A percentile compares a stretch with the other conserved stretches of the same genome.
Conservation (phyloP, 2,113 vertebrate genomes). For the Heloderma charlesbogerti region DNA sequence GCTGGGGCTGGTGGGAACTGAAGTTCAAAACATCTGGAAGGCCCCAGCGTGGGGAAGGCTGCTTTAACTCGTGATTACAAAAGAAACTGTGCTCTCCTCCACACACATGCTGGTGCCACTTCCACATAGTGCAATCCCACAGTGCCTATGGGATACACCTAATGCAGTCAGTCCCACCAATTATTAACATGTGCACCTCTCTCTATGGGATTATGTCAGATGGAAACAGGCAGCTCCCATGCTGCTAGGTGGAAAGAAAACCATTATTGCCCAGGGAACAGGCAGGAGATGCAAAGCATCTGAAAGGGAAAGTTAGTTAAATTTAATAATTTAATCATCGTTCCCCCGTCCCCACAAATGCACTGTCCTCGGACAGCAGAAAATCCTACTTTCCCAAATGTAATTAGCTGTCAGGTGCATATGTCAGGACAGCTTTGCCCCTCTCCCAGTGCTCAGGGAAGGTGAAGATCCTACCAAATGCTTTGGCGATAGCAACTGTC, state of each 20-base stretch:
- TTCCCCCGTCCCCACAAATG: neutral
- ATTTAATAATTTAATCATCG: too few species aligned
- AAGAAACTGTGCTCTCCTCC: neutral
- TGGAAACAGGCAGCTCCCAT: neutral
- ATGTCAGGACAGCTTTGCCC: neutral
- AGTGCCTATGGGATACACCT: too few species aligned
- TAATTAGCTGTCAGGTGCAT: neutral
- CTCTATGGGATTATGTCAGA: neutral
- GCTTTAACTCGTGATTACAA: neutral
- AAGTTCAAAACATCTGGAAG: neutral
- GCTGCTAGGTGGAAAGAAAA: neutral
- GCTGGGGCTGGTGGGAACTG: neutral
- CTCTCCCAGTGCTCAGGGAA: neutral
- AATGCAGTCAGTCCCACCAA: rapidly evolving
- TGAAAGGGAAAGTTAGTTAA: neutral
- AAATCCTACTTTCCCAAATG: neutral
- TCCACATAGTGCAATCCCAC: neutral
- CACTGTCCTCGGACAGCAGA: neutral
- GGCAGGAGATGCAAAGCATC: rapidly evolving
- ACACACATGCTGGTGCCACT: neutral
- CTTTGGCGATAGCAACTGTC: conserved; percentile 92
- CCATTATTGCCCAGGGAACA: rapidly evolving
- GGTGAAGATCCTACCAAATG: conserved; percentile 83
- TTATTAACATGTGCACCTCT: neutral
- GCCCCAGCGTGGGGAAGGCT: neutral